Evolutionary conservation across 2,888 invertebrate genomes (phyloP).

Genomic region (Drosophila flavopinicola): DNA sequence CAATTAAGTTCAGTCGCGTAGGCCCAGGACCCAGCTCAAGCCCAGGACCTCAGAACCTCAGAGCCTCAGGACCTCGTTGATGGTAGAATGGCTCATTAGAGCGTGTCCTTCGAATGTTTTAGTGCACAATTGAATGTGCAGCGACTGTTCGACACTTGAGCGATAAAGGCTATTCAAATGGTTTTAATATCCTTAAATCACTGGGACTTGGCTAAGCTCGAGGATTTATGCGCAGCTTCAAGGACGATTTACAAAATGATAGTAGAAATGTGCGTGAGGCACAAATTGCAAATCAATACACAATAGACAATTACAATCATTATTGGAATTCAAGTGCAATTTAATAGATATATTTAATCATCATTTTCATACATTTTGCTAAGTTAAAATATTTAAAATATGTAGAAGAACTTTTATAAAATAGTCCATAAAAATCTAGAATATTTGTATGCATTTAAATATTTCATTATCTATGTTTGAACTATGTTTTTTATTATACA

Average conservation of each 20-base stretch:
- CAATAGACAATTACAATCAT: too few species aligned
- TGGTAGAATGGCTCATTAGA: slow-evolving; percentile 67
- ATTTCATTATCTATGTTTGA: not conserved
- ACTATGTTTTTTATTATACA: too few species aligned
- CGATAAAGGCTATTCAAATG: slow-evolving; percentile 32
- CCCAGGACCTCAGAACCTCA: not conserved
- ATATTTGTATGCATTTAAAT: not conserved
- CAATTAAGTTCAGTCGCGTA: slow-evolving; percentile 67
- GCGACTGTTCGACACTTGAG: slow-evolving; percentile 11
- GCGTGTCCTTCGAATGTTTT: slow-evolving; percentile 49
- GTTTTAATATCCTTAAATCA: slow-evolving; percentile 31
- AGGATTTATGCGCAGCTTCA: slow-evolving; percentile 9
- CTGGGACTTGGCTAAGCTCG: not conserved
- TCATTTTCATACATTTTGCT: too few species aligned
- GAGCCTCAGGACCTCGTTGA: slow-evolving; percentile 7
- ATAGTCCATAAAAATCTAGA: too few species aligned
- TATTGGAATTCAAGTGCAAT: too few species aligned
- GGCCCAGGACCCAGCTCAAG: slow-evolving; percentile 11
- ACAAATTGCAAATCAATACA: not conserved
- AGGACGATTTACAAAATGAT: slow-evolving; percentile 5
- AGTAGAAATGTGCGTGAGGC: not conserved
- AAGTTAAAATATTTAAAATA: too few species aligned
- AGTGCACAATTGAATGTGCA: slow-evolving; percentile 58
- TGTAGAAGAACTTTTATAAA: too few species aligned
- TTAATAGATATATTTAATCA: too few species aligned